phyloP scores from a whole-genome alignment of 2,113 vertebrate genomes.

The Neogale vison region DNA sequence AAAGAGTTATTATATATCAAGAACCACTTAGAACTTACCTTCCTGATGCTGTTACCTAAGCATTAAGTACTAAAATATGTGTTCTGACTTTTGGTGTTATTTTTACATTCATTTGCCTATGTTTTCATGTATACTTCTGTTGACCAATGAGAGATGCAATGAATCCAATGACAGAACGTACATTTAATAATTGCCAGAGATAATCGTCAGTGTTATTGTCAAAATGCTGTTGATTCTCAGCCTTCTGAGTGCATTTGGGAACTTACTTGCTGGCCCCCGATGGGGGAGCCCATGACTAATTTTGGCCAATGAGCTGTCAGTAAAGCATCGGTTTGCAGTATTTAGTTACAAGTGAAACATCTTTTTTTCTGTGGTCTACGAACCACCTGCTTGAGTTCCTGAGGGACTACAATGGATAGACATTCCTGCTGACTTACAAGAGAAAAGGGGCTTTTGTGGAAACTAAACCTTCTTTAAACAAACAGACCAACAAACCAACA shows the following conservation, averaged over 20 bases:
- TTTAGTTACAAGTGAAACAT: not conserved
- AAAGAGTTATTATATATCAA: not conserved
- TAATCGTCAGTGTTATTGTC: not conserved
- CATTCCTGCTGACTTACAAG: not conserved
- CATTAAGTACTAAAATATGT: not conserved
- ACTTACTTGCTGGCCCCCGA: not conserved
- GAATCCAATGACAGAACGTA: not conserved
- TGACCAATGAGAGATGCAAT: not conserved
- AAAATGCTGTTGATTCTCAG: not conserved
- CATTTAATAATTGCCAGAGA: not conserved
- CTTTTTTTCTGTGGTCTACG: not conserved
- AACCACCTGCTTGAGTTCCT: not conserved
- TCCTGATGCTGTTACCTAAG: not conserved
- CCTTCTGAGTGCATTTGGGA: not conserved
- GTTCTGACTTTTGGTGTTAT: not conserved
- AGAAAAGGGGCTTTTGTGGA: not conserved
- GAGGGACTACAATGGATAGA: not conserved
- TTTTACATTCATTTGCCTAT: not conserved
- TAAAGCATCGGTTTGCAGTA: not conserved
- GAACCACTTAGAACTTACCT: not conserved
- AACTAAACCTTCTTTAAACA: not conserved
- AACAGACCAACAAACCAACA: not conserved
- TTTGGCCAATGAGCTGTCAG: not conserved
- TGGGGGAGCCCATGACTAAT: not conserved
- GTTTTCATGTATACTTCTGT: not conserved